Base-by-base conservation (phyloP, 2,797 vertebrate species). In the Pangasius djambal region DNA sequence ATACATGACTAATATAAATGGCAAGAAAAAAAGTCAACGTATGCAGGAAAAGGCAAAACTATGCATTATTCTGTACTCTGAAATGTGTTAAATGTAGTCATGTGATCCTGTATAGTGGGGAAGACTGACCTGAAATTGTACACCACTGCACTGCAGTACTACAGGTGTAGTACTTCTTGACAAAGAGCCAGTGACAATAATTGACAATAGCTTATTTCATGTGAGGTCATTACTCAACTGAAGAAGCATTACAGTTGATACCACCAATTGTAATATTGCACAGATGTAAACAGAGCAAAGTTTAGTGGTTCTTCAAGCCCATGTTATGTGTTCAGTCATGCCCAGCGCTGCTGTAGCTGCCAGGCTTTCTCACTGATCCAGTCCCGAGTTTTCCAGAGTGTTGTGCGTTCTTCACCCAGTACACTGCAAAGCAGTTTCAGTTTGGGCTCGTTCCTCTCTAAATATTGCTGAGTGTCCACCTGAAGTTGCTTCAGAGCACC, bases 391-490 rank as follows among this genome's bases (percentile, higher is more conserved):
- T 83, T 94, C 87, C 90, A 79, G 0, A 92, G 65, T 37, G 92
- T 89, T 0, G 94, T 92, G 74, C 94, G 94, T 91, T 96, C 94
- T 0, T 93, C 92, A 12, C 92, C 92, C 1, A 97, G 93, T 44
- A 95, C 95, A 89, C 93, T 89, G 86, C 95, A 95, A 7, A 96
- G 92, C 83, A 92, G 89, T 28, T 94, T 94, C 90, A 96, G 77
- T 91, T 96, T 96, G 70, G n/a, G 90, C 5, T 63, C 85, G 92
- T 96, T 96, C 82, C 95, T 94, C 75, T 96, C 93, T 88, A 97
- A 91, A 90, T 97, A 96, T 9, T 82, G 85, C 88, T 94, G 92
- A 15, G 96, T 96, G 91, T 97, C 96, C 10, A 75, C 88, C 85
- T 94, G 92, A 81, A 97, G 92, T 91, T 94, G 94, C 59, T 95